These are phyloP conservation scores for Harlomillsia oculata DNA, from an alignment of 1,140 invertebrate species.

Conservation along the genomic window DNA sequence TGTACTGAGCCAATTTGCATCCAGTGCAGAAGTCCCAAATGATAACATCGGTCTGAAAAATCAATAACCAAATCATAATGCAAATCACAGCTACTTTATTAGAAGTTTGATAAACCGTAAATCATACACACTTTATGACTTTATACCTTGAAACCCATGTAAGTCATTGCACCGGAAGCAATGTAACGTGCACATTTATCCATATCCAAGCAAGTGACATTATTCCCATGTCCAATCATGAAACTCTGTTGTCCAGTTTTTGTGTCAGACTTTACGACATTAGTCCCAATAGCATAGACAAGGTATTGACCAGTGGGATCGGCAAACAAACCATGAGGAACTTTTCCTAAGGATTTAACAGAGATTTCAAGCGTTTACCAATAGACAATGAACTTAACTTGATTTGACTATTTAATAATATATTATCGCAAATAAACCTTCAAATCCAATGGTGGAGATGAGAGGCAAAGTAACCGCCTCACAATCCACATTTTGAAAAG, in stretches of 20 bases:
- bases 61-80: too few relatives aligned
- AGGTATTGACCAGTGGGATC: slow-evolving; percentile 18
- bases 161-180: slow-evolving; percentile 78
- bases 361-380: background rate
- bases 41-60: slow-evolving; percentile 60
- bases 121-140: too few relatives aligned
- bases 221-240: slow-evolving; percentile 71
- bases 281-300: slow-evolving; percentile 33
- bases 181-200: slow-evolving; percentile 67
- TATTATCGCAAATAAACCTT: slow-evolving; percentile 18
- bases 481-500: slow-evolving; percentile 23
- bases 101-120: too few relatives aligned
- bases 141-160: slow-evolving; percentile 73
- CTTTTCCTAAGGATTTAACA: slow-evolving; percentile 22
- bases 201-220: slow-evolving; percentile 67
- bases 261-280: slow-evolving; percentile 46
- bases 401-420: background rate
- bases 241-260: slow-evolving; percentile 61
- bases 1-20: slow-evolving; percentile 53
- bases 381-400: background rate
- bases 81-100: too few relatives aligned
- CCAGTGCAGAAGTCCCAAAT: slow-evolving; percentile 71
- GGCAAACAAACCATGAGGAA: slow-evolving; percentile 20
- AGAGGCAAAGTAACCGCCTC: slow-evolving; percentile 25
- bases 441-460: slow-evolving; percentile 34